Base-by-base conservation (phyloP, 2,888 invertebrate genomes). In the Eutolmus rufibarbis region DNA sequence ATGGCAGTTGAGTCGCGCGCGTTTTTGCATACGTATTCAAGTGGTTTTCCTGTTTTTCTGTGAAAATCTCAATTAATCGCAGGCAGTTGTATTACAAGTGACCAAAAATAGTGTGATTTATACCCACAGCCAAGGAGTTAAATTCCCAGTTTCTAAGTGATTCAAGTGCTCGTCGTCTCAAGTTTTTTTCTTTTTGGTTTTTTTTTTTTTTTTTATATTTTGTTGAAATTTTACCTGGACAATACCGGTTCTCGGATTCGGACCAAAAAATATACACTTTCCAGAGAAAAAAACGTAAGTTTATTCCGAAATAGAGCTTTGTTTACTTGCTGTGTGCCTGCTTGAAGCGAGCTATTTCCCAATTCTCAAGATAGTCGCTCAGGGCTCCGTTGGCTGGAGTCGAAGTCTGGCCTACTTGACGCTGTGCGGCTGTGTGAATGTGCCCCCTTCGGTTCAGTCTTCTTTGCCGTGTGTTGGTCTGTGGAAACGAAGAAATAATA, bases 1-100 rank as follows among this genome's bases (percentile, higher is more conserved):
- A 57, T 43, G 43, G 51, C 23, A 74, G 46, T 66, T 16, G 74
- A 43, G 16, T 43, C 74, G 74, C 85, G 85, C 85, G 85, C 74
- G 85, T 85, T 85, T 57, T 85, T 85, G 85, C 85, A 74, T 51
- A 85, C 85, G 85, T 85, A 85, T 85, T 85, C 85, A 85, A 85
- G 74, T 74, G 57, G 37, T 66, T 66, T 19, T 66, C 40, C 34
- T 37, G 43, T 37, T 84, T 66, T 84, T 56, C 51, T 31, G 51
- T 79, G 79, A 51, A 46, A 79, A 79, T 51, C 31, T 51, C n/a
- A 51, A 79, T 51, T 51, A 46, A 79, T 23, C 23, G 23, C 12
- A 23, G 2, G 23, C 66, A 66, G 12, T 66, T 66, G 23, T 12
- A 66, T 23, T 66, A 4, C 23, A 12, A 19, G 66, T 66, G 66